Conservation (phyloP, 2,797 vertebrate species). For the Amblyopsis hoosieri region DNA sequence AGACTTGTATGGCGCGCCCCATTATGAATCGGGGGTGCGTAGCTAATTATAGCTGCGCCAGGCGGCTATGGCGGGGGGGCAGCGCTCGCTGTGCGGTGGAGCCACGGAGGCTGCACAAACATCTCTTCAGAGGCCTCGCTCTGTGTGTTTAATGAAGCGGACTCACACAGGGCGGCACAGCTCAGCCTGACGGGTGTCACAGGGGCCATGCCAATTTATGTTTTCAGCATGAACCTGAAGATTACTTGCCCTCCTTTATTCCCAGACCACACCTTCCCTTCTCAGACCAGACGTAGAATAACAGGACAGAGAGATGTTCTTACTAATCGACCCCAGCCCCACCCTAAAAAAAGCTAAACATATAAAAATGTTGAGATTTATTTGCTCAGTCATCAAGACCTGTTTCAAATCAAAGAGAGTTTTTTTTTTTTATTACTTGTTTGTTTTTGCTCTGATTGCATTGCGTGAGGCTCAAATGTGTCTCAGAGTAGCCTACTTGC, state of each 20-base stretch:
- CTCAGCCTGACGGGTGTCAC: slow-evolving; percentile 70
- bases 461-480: slow-evolving; percentile 55
- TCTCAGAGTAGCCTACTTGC: slow-evolving; percentile 43
- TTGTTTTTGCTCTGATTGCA: slow-evolving; percentile 73
- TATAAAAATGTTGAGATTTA: slow-evolving; percentile 64
- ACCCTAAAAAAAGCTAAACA: slow-evolving; percentile 51
- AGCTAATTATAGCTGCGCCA: slow-evolving; percentile 56
- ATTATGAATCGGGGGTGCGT: slow-evolving; percentile 47
- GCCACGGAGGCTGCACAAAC: slow-evolving; percentile 72
- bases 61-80: slow-evolving; percentile 45
- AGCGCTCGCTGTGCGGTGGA: slow-evolving; percentile 68
- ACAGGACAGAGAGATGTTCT: slow-evolving; percentile 74
- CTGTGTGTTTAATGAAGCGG: slow-evolving; percentile 75
- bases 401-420: slow-evolving; percentile 67
- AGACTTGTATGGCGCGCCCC: slow-evolving; percentile 19
- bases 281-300: slow-evolving; percentile 67
- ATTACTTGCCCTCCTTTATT: slow-evolving; percentile 46
- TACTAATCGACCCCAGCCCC: slow-evolving; percentile 58
- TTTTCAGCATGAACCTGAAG: slow-evolving; percentile 66
- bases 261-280: slow-evolving; percentile 28
- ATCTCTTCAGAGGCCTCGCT: slow-evolving; percentile 71
- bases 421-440: slow-evolving; percentile 52
- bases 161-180: slow-evolving; percentile 64
- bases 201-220: slow-evolving; percentile 74
- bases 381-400: slow-evolving; percentile 75